A percentile compares a stretch with the other conserved stretches of the same genome.
These are phyloP conservation scores for Lithophane socia DNA, from an alignment of 2,888 invertebrate genomes.

Conservation along the genomic window DNA sequence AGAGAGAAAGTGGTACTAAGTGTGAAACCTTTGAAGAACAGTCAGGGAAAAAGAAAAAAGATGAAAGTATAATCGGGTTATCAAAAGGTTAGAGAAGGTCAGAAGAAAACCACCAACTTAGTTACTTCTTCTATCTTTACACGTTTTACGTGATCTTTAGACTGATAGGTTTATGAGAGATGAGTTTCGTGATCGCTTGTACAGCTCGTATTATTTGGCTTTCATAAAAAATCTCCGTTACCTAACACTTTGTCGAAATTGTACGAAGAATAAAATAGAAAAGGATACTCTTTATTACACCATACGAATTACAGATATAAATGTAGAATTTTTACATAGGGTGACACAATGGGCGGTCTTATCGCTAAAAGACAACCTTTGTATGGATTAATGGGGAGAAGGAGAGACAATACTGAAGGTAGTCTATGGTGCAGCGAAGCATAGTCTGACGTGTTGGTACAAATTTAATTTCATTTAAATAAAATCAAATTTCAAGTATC, in stretches of 20 bases:
- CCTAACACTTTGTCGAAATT: neutral
- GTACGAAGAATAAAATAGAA: neutral
- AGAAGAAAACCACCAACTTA: neutral
- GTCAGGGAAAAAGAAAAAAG: neutral
- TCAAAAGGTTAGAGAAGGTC: neutral
- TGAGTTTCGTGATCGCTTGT: neutral
- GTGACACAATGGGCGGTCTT: neutral
- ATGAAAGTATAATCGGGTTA: neutral
- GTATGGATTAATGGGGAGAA: neutral
- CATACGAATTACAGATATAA: neutral
- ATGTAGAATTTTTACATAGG: neutral
- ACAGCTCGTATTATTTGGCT: neutral
- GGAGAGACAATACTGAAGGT: neutral
- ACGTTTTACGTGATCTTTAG: neutral
- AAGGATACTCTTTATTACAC: neutral
- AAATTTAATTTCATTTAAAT: too few relatives aligned
- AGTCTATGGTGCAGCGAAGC: neutral
- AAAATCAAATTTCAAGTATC: too few relatives aligned
- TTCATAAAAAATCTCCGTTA: neutral
- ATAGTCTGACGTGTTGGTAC: neutral
- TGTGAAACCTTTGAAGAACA: neutral
- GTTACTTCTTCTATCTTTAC: neutral
- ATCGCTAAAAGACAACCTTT: neutral
- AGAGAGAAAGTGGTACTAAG: neutral
- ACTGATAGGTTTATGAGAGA: too few relatives aligned